A percentile compares a stretch with the other conserved stretches of the same genome.
Evolutionary conservation across 1,140 invertebrate genomes (phyloP).

Genomic region (Carposina sasakii): DNA sequence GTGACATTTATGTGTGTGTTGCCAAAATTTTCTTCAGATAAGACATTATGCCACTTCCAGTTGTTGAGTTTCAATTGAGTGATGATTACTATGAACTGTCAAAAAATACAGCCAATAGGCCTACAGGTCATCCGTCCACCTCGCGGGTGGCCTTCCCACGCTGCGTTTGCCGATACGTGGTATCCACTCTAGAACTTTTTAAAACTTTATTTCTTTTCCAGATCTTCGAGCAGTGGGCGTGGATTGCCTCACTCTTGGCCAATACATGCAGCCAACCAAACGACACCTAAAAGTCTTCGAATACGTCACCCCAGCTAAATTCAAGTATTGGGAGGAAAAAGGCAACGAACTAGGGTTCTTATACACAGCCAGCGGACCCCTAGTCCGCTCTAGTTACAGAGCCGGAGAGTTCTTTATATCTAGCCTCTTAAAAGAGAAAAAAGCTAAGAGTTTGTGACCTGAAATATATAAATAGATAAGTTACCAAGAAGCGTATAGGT

Average conservation of each 20-base stretch:
- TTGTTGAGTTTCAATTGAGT: too few species aligned
- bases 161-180: too few species aligned
- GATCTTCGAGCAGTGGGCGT: slow-evolving; percentile 87
- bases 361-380: slow-evolving; percentile 97
- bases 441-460: slow-evolving; percentile 41
- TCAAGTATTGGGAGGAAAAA: slow-evolving; percentile 89
- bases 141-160: too few species aligned
- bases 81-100: too few species aligned
- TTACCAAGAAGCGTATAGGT: too few species aligned
- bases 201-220: slow-evolving; percentile 40
- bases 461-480: too few species aligned
- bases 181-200: background rate
- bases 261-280: slow-evolving; percentile 99
- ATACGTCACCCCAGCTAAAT: slow-evolving; percentile 97
- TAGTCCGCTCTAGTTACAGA: slow-evolving; percentile 97
- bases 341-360: slow-evolving; percentile 94
- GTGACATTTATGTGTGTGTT: too few species aligned
- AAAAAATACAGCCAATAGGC: too few species aligned
- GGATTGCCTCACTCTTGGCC: slow-evolving; percentile 97
- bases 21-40: too few species aligned
- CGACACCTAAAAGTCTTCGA: slow-evolving; percentile 96
- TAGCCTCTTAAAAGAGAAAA: slow-evolving; percentile 80
- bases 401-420: slow-evolving; percentile 95
- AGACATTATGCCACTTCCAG: too few species aligned
- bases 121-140: too few species aligned